A percentile compares a stretch with the other conserved stretches of the same genome.
Conservation (phyloP, 2,888 invertebrate genomes). For the Trissoscelio sp. region DNA sequence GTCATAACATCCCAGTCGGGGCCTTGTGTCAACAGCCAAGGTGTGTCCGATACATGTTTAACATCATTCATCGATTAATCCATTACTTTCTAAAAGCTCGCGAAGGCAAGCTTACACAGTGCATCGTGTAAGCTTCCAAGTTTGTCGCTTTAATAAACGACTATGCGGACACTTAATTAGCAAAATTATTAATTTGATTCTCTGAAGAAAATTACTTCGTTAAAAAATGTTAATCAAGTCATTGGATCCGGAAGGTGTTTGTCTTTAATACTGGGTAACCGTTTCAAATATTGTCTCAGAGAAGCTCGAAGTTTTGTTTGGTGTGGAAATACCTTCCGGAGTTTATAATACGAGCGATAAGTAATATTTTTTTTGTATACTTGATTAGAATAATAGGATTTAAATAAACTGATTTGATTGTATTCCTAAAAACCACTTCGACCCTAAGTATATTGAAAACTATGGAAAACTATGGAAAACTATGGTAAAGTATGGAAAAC, state of each 20-base stretch:
- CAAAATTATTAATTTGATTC: conserved; percentile 31
- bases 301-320: no score
- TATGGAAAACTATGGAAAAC: no score
- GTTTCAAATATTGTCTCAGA: not conserved
- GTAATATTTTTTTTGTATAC: no score
- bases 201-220: conserved; percentile 18
- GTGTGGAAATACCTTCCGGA: no score
- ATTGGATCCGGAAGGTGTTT: not conserved
- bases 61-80: conserved; percentile 67
- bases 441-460: no score
- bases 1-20: conserved; percentile 64
- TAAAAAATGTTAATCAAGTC: conserved; percentile 19
- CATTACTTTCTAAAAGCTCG: conserved; percentile 61
- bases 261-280: conserved; percentile 3
- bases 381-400: no score
- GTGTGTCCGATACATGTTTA: conserved; percentile 55
- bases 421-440: no score
- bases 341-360: no score
- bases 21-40: conserved; percentile 75
- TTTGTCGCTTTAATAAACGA: conserved; percentile 12
- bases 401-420: no score
- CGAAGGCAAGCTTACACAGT: not conserved
- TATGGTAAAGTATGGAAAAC: no score
- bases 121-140: conserved; percentile 2
- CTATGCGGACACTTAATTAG: conserved; percentile 18